phyloP scores from a whole-genome alignment of 2,888 invertebrate genomes.

The Cancer borealis region DNA sequence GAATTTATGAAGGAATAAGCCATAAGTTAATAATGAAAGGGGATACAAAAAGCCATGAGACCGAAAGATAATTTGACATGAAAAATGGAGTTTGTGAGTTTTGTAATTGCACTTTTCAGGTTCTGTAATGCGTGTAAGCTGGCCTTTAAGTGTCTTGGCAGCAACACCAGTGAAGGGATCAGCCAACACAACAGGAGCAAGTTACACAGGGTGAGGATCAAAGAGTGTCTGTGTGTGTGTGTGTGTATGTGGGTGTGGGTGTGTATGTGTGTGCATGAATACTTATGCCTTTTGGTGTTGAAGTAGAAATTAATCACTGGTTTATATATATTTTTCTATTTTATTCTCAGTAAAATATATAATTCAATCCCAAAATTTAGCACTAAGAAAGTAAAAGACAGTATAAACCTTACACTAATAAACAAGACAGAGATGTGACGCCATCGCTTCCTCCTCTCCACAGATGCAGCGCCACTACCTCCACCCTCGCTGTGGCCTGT shows the following conservation, averaged over 20 bases:
- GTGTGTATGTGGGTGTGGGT: too few relatives aligned
- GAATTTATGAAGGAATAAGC: not conserved
- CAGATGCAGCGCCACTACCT: conserved; percentile 92
- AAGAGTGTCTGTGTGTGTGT: not conserved
- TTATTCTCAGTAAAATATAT: not conserved
- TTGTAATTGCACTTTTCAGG: conserved; percentile 38
- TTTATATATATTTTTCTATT: too few relatives aligned
- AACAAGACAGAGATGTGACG: not conserved
- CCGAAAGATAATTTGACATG: not conserved
- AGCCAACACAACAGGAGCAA: conserved; percentile 89
- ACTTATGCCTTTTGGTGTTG: too few relatives aligned
- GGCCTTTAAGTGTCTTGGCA: conserved; percentile 79
- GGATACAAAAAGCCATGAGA: not conserved
- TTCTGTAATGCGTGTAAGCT: conserved; percentile 87
- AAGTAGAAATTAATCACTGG: too few relatives aligned
- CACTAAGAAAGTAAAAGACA: not conserved
- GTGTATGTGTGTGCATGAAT: too few relatives aligned
- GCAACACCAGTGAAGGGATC: conserved; percentile 86
- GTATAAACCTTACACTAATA: not conserved
- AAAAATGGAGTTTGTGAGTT: not conserved
- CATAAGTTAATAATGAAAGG: not conserved
- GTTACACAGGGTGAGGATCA: conserved; percentile 82
- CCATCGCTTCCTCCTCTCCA: not conserved
- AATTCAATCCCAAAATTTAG: not conserved
- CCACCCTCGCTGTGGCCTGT: conserved; percentile 89